Percentiles rank a stretch among this genome's conserved stretches.
Conservation (phyloP, 2,113 vertebrate genomes). For the Turnix velox region DNA sequence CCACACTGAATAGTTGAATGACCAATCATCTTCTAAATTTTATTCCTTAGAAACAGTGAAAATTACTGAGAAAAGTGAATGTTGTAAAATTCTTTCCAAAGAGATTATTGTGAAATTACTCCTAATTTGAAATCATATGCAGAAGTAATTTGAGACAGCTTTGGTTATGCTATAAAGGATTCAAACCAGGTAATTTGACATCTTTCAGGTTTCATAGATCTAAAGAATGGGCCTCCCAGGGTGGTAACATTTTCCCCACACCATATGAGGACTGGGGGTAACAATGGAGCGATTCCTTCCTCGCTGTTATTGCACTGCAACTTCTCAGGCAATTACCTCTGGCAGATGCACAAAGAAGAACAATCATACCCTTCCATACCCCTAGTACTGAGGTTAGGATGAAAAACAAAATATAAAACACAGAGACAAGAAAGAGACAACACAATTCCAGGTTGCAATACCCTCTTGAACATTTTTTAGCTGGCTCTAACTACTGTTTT, state of each 20-base stretch:
- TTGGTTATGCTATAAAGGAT: background rate
- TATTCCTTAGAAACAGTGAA: background rate
- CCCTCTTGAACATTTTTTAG: background rate
- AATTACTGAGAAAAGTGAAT: slow-evolving; percentile 11
- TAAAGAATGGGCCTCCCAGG: background rate
- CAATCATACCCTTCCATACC: background rate
- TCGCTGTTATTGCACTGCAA: background rate
- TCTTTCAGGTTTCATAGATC: background rate
- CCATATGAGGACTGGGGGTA: background rate
- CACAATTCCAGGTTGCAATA: background rate
- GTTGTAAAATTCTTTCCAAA: background rate
- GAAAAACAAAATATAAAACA: background rate
- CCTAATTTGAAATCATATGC: slow-evolving; percentile 34
- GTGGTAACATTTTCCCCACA: background rate
- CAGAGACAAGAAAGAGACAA: background rate
- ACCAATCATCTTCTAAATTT: slow-evolving; percentile 38
- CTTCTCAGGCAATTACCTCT: background rate
- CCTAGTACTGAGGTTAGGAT: background rate
- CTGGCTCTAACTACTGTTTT: background rate
- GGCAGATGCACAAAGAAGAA: background rate
- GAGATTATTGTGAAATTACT: slow-evolving; percentile 36
- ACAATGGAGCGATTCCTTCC: background rate
- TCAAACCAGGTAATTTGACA: background rate
- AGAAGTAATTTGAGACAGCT: slow-evolving; percentile 11
- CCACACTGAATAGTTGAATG: slow-evolving; percentile 25